Base-by-base conservation (phyloP, 1,140 invertebrate genomes). In the Drosophila littoralis region DNA sequence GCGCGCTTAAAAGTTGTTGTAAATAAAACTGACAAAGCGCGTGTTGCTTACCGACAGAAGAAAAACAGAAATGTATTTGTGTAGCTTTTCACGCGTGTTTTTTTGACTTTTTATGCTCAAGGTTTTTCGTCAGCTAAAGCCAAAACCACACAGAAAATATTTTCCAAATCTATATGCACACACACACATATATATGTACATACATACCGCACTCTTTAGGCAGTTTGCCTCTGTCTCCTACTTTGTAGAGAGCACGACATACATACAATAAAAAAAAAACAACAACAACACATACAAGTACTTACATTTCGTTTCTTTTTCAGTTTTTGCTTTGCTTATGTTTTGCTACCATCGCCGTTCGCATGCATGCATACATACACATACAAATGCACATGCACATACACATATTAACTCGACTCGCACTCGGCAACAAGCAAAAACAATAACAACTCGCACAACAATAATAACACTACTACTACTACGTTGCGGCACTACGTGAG, bases 401-500 rank as follows among this genome's bases (percentile, higher is more conserved):
- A 35, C 55, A 48, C 60, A 76, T 33, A 55, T 58, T 40, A 66
- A 60, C 75, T 42, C 63, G 77, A 75, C 67, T 42, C 63, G 81
- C 72, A 75, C 67, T 84, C 77, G 77, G 77, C 77, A 83, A 83
- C 81, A 83, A 83, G 79, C 83, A 84, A 79, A 72, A 81, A 77
- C 75, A 77, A 77, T 74, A 75, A 72, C 64, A 74, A 42, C 66
- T 61, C 36, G 38, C 58, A 72, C 75, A 82, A 83, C 76, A 83
- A 83, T 63, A 82, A 83, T 84, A 83, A 84, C 81, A 82, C 80
- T 84, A 83, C 80, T 83, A 83, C 80, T 79, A 82, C 76, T 84
- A 84, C 80, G 63, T 66, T 65, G 79, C 75, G 40, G 48, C 66
- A 83, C 80, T 83, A 83, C 81, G 81, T 83, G 81, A 83, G 81